Conservation (phyloP, 2,797 vertebrate genomes). For the Pangasius sanitwongsei region DNA sequence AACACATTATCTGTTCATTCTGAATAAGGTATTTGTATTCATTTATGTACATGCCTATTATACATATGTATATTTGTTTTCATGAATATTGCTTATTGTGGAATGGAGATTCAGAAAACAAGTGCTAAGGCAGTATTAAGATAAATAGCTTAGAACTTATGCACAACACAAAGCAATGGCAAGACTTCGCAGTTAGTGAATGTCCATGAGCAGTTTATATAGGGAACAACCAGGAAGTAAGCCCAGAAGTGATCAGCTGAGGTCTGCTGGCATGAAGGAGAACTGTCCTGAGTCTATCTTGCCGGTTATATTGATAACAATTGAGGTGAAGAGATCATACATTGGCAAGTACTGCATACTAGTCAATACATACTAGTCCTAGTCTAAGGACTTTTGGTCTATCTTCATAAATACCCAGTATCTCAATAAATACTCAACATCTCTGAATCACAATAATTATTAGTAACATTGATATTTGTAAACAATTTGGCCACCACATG, state of each 20-base stretch:
- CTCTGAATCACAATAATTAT: not conserved
- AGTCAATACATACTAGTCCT: not conserved
- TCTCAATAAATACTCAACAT: not conserved
- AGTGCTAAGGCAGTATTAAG: not conserved
- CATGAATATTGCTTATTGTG: not conserved
- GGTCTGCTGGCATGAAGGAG: not conserved
- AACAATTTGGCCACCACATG: not conserved
- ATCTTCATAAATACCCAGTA: not conserved
- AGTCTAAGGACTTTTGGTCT: not conserved
- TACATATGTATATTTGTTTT: not conserved
- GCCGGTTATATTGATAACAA: not conserved
- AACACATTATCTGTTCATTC: not conserved
- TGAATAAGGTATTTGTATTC: not conserved
- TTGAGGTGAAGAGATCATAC: not conserved
- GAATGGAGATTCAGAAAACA: not conserved
- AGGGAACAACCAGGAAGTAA: not conserved
- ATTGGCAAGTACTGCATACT: not conserved
- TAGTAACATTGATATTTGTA: not conserved
- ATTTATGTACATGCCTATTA: not conserved
- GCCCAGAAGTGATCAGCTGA: not conserved
- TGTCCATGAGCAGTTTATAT: not conserved
- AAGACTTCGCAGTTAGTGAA: not conserved
- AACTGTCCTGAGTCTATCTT: not conserved
- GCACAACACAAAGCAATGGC: not conserved
- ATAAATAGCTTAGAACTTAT: not conserved